Evolutionary conservation across 2,113 vertebrate species (phyloP).

Genomic region (Oncorhynchus kisutch): DNA sequence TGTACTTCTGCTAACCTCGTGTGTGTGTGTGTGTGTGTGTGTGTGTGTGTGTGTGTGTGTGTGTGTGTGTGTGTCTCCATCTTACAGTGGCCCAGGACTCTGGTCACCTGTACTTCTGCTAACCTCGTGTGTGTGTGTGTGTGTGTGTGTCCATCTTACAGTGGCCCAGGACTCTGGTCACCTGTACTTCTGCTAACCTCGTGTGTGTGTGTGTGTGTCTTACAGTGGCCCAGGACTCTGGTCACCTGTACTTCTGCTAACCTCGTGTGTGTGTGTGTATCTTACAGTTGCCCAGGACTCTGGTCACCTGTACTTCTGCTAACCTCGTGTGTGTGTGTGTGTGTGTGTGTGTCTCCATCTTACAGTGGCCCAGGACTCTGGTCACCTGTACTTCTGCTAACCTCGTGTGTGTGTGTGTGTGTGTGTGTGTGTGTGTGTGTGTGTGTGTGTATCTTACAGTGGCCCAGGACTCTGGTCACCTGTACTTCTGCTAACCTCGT

Average conservation of each 20-base stretch:
- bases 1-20: too few species aligned
- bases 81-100: slow-evolving; percentile 89
- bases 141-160: too few species aligned
- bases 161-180: too few species aligned
- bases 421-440: too few species aligned
- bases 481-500: too few species aligned
- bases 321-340: neutral
- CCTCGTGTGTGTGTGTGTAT: neutral
- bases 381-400: slow-evolving; percentile 71
- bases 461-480: too few species aligned
- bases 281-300: slow-evolving; percentile 88
- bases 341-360: neutral
- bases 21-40: too few species aligned
- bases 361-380: slow-evolving; percentile 91
- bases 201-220: neutral
- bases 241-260: neutral
- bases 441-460: too few species aligned
- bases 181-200: too few species aligned
- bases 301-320: slow-evolving; percentile 62
- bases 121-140: too few species aligned
- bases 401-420: too few species aligned
- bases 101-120: slow-evolving; percentile 75
- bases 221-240: slow-evolving; percentile 46
- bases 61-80: neutral
- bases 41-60: too few species aligned